Evolutionary conservation across 53 echinoderm and acorn worm species (phyloP).

Genomic region (Echinometra lucunter): DNA sequence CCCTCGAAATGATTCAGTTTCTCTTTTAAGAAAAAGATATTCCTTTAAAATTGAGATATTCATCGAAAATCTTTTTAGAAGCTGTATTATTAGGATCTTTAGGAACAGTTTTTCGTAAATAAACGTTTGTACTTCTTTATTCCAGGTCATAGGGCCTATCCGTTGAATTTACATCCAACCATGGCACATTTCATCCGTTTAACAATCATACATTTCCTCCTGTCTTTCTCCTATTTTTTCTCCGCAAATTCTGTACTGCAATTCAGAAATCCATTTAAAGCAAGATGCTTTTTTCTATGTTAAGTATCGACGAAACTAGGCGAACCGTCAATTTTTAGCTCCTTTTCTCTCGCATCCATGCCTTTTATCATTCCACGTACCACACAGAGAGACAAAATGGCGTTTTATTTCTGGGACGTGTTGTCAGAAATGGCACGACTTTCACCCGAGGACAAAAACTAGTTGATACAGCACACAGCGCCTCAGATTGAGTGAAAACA

Average conservation of each 20-base stretch:
- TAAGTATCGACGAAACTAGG: constrained; percentile 34
- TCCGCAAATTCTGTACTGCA: neutral
- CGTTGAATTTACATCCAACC: too few relatives aligned
- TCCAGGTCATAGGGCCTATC: too few relatives aligned
- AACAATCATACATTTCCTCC: too few relatives aligned
- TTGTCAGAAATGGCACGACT: constrained; percentile 28
- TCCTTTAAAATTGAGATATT: too few relatives aligned
- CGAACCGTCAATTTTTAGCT: constrained; percentile 6
- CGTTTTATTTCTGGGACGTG: constrained; percentile 44
- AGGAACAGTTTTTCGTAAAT: too few relatives aligned
- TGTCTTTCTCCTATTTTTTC: neutral
- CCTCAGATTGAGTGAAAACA: constrained; percentile 44
- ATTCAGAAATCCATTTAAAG: constrained; percentile 21
- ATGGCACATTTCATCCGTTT: too few relatives aligned
- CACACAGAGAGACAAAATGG: neutral
- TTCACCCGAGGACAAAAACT: constrained; percentile 33
- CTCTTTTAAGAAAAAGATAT: too few relatives aligned
- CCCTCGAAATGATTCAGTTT: too few relatives aligned
- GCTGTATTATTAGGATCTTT: too few relatives aligned
- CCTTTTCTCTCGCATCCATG: constrained; percentile 11
- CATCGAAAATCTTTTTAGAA: too few relatives aligned
- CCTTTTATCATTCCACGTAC: neutral
- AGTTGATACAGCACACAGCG: constrained; percentile 57
- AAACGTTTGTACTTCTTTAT: too few relatives aligned
- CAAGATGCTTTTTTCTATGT: constrained; percentile 24